These are phyloP conservation scores for Haliclystus octoradiatus DNA, from an alignment of 30 jellyfish, hydroid and myxozoan species.

Conservation along the genomic window DNA sequence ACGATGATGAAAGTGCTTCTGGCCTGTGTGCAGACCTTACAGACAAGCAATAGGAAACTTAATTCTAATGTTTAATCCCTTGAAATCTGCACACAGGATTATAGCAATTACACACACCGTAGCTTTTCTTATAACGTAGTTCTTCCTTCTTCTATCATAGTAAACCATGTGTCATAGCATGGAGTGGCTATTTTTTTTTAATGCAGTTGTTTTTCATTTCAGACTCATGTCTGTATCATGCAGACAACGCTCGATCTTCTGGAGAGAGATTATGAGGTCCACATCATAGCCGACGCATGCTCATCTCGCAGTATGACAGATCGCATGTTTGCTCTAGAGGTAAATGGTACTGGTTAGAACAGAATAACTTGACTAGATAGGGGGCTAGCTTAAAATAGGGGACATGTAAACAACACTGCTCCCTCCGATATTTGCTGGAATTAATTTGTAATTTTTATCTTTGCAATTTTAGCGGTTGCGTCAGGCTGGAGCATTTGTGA, in stretches of 20 bases:
- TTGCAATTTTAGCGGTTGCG: slow-evolving; percentile 61
- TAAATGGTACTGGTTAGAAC: neutral
- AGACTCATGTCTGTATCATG: slow-evolving; percentile 91
- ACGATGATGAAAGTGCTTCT: no score
- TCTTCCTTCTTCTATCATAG: no score
- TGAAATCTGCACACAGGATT: no score
- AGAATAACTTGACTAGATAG: neutral
- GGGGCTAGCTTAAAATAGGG: neutral
- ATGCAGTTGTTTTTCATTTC: no score
- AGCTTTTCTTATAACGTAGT: no score
- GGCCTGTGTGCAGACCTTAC: no score
- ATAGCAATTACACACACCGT: no score
- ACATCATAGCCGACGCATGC: slow-evolving; percentile 83
- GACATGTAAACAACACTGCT: no score
- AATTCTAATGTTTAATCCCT: no score
- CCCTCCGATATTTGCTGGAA: neutral
- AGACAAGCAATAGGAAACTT: no score
- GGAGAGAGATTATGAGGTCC: slow-evolving; percentile 80
- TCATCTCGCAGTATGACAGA: slow-evolving; percentile 87
- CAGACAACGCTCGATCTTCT: slow-evolving; percentile 91
- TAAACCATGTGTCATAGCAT: no score
- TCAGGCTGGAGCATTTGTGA: slow-evolving; percentile 88
- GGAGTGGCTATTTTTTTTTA: no score
- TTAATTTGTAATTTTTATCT: neutral
- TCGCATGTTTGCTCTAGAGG: slow-evolving; percentile 88